Evolutionary conservation across 2,113 vertebrate genomes (phyloP).

Genomic region (Chrysemys picta): DNA sequence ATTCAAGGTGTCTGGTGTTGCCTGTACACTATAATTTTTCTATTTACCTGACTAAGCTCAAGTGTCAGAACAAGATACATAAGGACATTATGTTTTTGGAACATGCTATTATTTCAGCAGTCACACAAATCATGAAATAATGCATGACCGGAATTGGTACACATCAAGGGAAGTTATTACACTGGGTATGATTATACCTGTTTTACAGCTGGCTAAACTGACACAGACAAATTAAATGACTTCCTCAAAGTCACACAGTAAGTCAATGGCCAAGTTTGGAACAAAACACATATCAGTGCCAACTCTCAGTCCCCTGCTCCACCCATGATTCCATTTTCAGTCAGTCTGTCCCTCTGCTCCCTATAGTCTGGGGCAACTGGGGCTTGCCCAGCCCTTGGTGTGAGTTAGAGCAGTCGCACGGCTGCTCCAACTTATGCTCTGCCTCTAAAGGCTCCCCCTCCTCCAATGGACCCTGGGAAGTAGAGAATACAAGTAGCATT

Average conservation of each 20-base stretch:
- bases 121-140: constrained; percentile 66
- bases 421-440: neutral
- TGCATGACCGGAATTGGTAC: constrained; percentile 50
- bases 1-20: constrained; percentile 67
- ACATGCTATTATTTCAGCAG: constrained; percentile 61
- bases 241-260: constrained; percentile 59
- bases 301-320: neutral
- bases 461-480: neutral
- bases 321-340: neutral
- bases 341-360: neutral
- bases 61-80: constrained; percentile 70
- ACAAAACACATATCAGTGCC: neutral
- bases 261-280: constrained; percentile 10
- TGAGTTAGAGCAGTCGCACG: neutral
- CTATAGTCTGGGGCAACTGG: neutral
- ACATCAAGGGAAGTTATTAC: constrained; percentile 51
- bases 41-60: constrained; percentile 72
- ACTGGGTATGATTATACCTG: constrained; percentile 50
- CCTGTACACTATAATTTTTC: constrained; percentile 62
- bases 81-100: constrained; percentile 29
- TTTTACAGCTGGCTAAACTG: constrained; percentile 65
- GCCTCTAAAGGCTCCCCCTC: neutral
- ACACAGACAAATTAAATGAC: constrained; percentile 40
- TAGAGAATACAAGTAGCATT: neutral
- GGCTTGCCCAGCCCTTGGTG: neutral